Evolutionary conservation across 2,113 vertebrate genomes (phyloP), one percentile per base, ranked within the genome.

Genomic region (Macrotus californicus): DNA sequence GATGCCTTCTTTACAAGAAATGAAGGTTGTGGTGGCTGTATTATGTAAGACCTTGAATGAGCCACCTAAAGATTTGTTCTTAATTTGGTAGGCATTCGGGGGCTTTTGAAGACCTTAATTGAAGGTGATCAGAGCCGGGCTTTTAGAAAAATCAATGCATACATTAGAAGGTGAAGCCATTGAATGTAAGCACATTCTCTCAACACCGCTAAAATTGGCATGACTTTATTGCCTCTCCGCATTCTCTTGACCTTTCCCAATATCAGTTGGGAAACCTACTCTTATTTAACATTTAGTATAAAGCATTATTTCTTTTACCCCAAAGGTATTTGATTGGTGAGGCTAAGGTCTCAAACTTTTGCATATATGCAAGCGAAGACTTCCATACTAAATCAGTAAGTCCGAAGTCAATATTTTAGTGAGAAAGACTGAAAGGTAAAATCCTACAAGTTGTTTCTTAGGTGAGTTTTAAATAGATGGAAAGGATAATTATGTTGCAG

Each of bases 71-170:
- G 88, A 56, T 95, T 88, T 73, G 52, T 79, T 96, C 86, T 95
- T 94, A 91, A 91, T 96, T 96, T 89, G 85, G 82, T 93, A 86
- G 76, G 87, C 77, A 93, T 8, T 64, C 36, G 12, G 77, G 72
- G 76, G 72, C 48, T 72, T 93, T 79, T 89, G 89, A 95, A 96
- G 96, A 97, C 91, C 95, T 95, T 95, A 93, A 96, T 80, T 56
- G 96, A 97, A 97, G 96, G 96, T 95, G 96, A 96, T 96, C 86
- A 95, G 95, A 93, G 79, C 66, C 59, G 93, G 89, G 89, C 96
- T 97, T 96, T 97, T 95, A 96, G 96, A 97, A 97, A 97, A 97
- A 97, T 97, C 96, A 96, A 96, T 97, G 96, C 82, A 91, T 76
- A 91, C 94, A 91, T 96, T 96, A 97, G 96, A 97, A 97, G 93